Conservation (phyloP, 1,140 invertebrate species). For the Lasioglossum baleicum region DNA sequence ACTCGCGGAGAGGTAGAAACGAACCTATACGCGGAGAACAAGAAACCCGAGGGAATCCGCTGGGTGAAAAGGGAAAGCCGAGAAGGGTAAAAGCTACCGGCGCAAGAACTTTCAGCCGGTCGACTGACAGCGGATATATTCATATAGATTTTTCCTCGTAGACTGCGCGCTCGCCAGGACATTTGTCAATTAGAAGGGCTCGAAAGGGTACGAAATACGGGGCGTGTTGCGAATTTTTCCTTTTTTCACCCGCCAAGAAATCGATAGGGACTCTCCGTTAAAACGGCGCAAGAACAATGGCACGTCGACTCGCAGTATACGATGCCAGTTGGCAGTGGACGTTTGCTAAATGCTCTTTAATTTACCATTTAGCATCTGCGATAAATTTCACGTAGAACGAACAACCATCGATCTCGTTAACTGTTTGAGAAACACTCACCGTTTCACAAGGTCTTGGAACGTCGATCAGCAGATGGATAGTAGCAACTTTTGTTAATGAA, state of each 20-base stretch:
- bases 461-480: no score
- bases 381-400: no score
- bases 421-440: no score
- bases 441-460: no score
- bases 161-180: not conserved
- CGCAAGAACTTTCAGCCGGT: conserved; percentile 4
- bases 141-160: conserved; percentile 34
- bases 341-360: no score
- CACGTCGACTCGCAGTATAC: not conserved
- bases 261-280: conserved; percentile 5
- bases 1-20: not conserved
- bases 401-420: no score
- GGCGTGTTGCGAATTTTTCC: not conserved
- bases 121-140: conserved; percentile 38
- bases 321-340: no score
- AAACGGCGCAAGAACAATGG: conserved; percentile 3
- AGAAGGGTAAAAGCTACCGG: not conserved
- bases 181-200: conserved; percentile 43
- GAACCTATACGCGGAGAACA: not conserved
- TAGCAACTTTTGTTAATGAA: no score
- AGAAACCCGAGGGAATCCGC: not conserved
- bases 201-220: conserved; percentile 25
- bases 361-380: no score
- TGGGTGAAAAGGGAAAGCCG: not conserved
- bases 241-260: not conserved